These are phyloP conservation scores for Lytechinus variegatus DNA, from an alignment of 35 echinoderm and acorn worm species.

Conservation along the genomic window DNA sequence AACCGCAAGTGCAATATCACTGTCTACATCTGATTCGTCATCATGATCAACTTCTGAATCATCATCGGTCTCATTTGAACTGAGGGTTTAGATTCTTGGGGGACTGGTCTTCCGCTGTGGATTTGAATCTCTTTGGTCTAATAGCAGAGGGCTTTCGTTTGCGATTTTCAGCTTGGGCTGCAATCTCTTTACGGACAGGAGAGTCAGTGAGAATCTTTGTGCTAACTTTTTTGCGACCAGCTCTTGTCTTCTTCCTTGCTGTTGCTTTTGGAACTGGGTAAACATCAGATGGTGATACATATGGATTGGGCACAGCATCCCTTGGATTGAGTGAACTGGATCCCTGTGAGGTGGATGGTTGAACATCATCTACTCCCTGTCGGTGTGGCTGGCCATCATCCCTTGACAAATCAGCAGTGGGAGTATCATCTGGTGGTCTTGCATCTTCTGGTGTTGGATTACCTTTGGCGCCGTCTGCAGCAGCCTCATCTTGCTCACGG, in stretches of 20 bases:
- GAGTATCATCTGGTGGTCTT: too few relatives aligned
- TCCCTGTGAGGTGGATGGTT: too few relatives aligned
- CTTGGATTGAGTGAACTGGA: too few relatives aligned
- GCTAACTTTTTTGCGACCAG: conserved; percentile 56
- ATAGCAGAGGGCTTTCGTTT: too few relatives aligned
- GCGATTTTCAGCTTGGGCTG: too few relatives aligned
- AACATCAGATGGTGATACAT: conserved; percentile 52
- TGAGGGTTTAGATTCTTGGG: too few relatives aligned
- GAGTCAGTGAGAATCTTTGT: conserved; percentile 67
- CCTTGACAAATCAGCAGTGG: too few relatives aligned
- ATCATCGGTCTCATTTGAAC: conserved; percentile 41
- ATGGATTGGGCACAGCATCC: background rate
- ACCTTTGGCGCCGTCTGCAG: background rate
- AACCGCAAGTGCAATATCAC: conserved; percentile 44
- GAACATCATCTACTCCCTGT: too few relatives aligned
- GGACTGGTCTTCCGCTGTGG: too few relatives aligned
- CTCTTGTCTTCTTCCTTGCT: conserved; percentile 47
- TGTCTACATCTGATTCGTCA: conserved; percentile 41
- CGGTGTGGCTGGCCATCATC: too few relatives aligned
- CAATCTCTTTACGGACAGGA: conserved; percentile 25
- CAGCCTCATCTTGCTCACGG: background rate
- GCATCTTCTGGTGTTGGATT: too few relatives aligned
- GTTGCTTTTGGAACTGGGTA: conserved; percentile 48
- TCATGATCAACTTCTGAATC: conserved; percentile 15
- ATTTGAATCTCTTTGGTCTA: too few relatives aligned